Conservation (phyloP, 2,113 vertebrate genomes). For the Pogona vitticeps region DNA sequence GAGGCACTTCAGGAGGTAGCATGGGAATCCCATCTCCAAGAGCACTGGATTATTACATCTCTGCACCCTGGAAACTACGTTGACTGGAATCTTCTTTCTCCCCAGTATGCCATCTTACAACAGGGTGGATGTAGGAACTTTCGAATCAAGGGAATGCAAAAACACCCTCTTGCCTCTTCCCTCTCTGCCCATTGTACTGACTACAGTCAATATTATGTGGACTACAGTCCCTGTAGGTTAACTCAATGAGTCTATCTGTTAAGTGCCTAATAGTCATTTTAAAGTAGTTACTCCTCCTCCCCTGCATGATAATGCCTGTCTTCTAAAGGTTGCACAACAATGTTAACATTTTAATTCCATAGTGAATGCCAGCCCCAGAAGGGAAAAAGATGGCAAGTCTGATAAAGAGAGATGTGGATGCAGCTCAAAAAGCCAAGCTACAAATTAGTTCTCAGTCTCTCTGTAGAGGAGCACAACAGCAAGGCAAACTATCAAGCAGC, state of each 20-base stretch:
- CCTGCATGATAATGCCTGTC: not conserved
- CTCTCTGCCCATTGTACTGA: not conserved
- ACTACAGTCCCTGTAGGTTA: not conserved
- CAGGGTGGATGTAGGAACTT: not conserved
- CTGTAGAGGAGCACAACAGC: not conserved
- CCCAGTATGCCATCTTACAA: not conserved
- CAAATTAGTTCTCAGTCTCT: not conserved
- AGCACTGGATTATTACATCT: no score
- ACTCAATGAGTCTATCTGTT: not conserved
- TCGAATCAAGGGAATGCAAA: not conserved
- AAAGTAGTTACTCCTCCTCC: no score
- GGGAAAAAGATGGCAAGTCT: not conserved
- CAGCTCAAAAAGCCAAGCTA: not conserved
- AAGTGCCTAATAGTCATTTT: no score
- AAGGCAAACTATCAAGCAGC: not conserved
- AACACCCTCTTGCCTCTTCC: not conserved
- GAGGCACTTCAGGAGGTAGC: not conserved
- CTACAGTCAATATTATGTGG: not conserved
- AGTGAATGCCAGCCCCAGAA: not conserved
- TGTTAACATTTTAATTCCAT: not conserved
- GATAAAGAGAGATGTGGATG: not conserved
- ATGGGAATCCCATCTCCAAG: no score
- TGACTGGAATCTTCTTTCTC: not conserved
- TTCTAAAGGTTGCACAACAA: not conserved
- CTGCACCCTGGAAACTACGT: not conserved